Evolutionary conservation across 1,140 invertebrate species (phyloP), one percentile per base, ranked within the genome.

Genomic region (Zelostemma sp.): DNA sequence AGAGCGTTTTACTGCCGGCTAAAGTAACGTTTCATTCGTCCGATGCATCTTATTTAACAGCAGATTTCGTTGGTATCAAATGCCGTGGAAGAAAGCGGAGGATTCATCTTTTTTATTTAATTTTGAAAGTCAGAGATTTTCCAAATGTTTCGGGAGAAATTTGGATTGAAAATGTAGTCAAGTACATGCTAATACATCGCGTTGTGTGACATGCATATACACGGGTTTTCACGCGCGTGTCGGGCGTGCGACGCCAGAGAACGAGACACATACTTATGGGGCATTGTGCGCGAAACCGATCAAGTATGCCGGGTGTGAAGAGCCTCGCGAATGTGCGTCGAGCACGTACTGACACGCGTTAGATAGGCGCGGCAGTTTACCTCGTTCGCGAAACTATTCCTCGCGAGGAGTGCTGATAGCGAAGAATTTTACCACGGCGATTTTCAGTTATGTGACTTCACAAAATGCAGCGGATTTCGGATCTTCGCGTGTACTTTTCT

Each of bases 261-360:
- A 59, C 59, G 45, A 57, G 56, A 48, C 57, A 49, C 62, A 56
- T 68, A 68, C 56, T 74, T 70, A 61, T 53, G 50, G 62, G 69
- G 71, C 76, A 73, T 75, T 56, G 73, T 58, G 70, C 78, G 75
- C 79, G 75, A 79, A 72, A 67, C 69, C 72, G 70, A 80, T 79
- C 74, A 75, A 69, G 78, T 78, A 79, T 77, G 73, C 79, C 68
- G 72, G 73, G 74, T 80, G 77, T 77, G 74, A 79, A 81, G 69
- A 70, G 72, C 64, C 54, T 67, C 72, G 53, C 57, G 74, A 76
- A 73, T 68, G 76, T 73, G 67, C 75, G 74, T 79, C 71, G 75
- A 75, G 73, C 73, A 76, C 73, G 73, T 80, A 78, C 67, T 67
- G 48, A 72, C 49, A 67, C 58, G 53, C 53, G 61, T 43, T 58